A percentile compares a stretch with the other conserved stretches of the same genome.
These are phyloP conservation scores for Amblyteles armatorius DNA, from an alignment of 2,888 invertebrate species.

Conservation along the genomic window DNA sequence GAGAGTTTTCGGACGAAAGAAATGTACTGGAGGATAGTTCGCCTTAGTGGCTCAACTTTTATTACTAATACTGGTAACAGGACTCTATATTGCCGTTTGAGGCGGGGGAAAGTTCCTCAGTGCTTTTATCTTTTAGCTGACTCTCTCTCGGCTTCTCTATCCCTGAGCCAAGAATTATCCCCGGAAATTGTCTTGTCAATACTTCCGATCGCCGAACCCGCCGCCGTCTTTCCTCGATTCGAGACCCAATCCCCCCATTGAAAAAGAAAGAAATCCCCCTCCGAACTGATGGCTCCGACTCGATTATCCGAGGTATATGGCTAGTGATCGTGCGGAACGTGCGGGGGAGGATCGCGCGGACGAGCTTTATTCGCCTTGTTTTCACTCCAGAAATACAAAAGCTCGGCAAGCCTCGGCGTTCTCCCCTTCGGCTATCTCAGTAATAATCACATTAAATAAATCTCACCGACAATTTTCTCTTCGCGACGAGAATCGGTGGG, in stretches of 20 bases:
- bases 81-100: background rate
- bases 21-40: background rate
- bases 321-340: conserved; percentile 33
- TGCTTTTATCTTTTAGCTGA: conserved; percentile 39
- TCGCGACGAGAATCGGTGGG: background rate
- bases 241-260: background rate
- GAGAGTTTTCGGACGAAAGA: conserved; percentile 58
- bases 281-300: conserved; percentile 44
- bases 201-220: conserved; percentile 65
- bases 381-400: conserved; percentile 47
- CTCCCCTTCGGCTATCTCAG: conserved; percentile 3
- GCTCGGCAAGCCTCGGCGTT: background rate
- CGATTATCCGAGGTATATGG: conserved; percentile 50
- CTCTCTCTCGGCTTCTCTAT: conserved; percentile 2
- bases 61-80: conserved; percentile 5
- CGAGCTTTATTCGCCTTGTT: conserved; percentile 46
- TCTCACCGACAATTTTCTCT: conserved; percentile 23
- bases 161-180: conserved; percentile 68
- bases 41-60: background rate
- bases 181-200: conserved; percentile 73
- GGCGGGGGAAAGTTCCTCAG: conserved; percentile 17
- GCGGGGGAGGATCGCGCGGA: background rate
- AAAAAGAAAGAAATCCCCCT: conserved; percentile 20
- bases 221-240: conserved; percentile 3
- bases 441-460: conserved; percentile 54